Conservation (phyloP, 2,888 invertebrate species). For the Ganaspis brasiliensis region DNA sequence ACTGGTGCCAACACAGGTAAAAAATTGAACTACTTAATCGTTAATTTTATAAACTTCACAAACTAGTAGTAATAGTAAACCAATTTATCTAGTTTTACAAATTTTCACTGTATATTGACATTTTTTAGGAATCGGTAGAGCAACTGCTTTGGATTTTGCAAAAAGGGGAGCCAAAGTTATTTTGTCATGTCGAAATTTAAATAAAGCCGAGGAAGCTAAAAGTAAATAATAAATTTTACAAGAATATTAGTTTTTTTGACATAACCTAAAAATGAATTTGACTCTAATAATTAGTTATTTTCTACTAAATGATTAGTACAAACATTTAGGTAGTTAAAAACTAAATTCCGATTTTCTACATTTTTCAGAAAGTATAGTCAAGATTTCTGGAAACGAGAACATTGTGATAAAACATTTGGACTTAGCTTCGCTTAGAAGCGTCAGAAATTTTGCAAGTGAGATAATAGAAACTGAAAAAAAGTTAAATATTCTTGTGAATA, state of each 20-base stretch:
- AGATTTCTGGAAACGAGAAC: conserved; percentile 87
- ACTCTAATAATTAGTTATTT: no score
- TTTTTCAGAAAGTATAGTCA: conserved; percentile 86
- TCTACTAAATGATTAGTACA: no score
- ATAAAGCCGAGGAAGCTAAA: conserved; percentile 87
- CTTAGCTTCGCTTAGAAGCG: conserved; percentile 88
- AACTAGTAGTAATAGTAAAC: no score
- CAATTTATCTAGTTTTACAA: conserved; percentile 81
- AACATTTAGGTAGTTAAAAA: neutral
- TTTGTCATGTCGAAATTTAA: conserved; percentile 92
- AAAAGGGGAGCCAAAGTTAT: conserved; percentile 90
- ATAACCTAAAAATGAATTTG: no score
- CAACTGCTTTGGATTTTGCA: conserved; percentile 89
- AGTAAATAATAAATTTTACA: conserved; percentile 80
- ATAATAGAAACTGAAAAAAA: conserved; percentile 87
- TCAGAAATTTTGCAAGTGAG: conserved; percentile 91
- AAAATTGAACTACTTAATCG: conserved; percentile 56
- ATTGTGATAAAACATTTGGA: conserved; percentile 89
- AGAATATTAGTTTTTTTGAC: no score
- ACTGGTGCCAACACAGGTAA: conserved; percentile 81
- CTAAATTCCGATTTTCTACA: neutral
- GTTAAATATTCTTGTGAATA: conserved; percentile 90
- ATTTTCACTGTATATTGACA: conserved; percentile 94
- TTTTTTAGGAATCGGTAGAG: conserved; percentile 92
- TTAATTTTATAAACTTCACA: conserved; percentile 81